A percentile compares a stretch with the other conserved stretches of the same genome.
phyloP scores from a whole-genome alignment of 2,113 vertebrate species.

The Daboia siamensis region DNA sequence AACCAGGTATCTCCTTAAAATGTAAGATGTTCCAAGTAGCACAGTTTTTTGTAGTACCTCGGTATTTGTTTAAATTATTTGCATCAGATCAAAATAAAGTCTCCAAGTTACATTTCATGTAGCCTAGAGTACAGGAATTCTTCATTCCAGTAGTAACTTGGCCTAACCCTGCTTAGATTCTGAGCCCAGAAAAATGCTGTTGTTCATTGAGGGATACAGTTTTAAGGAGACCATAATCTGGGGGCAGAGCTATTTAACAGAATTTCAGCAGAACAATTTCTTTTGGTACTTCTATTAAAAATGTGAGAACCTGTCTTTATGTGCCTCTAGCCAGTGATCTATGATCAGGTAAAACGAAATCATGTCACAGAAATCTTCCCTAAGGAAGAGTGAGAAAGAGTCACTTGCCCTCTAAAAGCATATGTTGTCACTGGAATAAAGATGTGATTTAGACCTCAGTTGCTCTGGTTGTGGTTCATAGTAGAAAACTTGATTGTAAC shows the following conservation, averaged over 20 bases:
- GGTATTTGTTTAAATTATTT: background rate
- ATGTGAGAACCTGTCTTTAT: background rate
- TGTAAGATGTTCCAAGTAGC: too few species aligned
- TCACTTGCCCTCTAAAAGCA: slow-evolving; percentile 12
- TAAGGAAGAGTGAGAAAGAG: background rate
- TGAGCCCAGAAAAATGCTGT: background rate
- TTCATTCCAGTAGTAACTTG: background rate
- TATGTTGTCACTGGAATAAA: background rate
- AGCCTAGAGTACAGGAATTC: background rate
- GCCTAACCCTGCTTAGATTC: background rate
- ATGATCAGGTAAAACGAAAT: background rate
- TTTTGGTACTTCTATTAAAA: background rate
- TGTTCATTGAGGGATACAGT: background rate
- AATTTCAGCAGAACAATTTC: background rate
- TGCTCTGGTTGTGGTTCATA: background rate
- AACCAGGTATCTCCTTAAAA: too few species aligned
- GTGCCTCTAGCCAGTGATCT: background rate
- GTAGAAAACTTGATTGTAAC: background rate
- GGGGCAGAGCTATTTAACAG: background rate
- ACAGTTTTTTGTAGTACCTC: background rate
- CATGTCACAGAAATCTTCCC: background rate
- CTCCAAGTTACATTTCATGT: background rate
- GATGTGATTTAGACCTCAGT: background rate
- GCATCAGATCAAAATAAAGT: background rate
- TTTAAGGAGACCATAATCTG: background rate